These are phyloP conservation scores for Nemotelus nigrinus DNA, from an alignment of 2,888 invertebrate genomes.

Conservation along the genomic window DNA sequence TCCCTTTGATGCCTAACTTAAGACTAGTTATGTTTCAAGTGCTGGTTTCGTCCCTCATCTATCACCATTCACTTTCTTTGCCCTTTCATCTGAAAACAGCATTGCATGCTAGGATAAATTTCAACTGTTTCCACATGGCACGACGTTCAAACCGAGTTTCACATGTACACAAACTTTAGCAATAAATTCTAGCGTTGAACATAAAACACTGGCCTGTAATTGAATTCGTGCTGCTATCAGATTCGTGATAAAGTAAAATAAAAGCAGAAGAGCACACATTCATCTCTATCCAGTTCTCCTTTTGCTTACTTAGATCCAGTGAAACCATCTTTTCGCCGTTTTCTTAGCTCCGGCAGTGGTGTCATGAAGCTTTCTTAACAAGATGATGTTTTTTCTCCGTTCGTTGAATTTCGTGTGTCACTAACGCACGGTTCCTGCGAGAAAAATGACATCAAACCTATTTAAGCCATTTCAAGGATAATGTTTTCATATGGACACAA, in stretches of 20 bases:
- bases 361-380: not conserved
- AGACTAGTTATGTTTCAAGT: conserved; percentile 43
- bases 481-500: conserved; percentile 5
- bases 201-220: conserved; percentile 51
- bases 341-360: not conserved
- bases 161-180: conserved; percentile 49
- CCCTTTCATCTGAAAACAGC: not conserved
- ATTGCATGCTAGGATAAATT: conserved; percentile 17
- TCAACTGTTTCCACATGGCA: conserved; percentile 40
- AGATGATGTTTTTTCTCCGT: conserved; percentile 13
- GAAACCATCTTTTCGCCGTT: not conserved
- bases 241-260: conserved; percentile 52
- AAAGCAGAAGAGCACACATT: conserved; percentile 43
- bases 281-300: not conserved
- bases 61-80: too few species aligned
- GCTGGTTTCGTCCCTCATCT: not conserved
- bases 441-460: conserved; percentile 10
- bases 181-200: conserved; percentile 51
- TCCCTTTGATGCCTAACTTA: conserved; percentile 45
- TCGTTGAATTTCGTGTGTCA: not conserved
- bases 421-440: conserved; percentile 19
- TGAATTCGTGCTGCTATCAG: conserved; percentile 52
- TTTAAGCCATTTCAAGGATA: conserved; percentile 33
- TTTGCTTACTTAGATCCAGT: conserved; percentile 16
- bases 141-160: conserved; percentile 40